Evolutionary conservation across 1,140 invertebrate genomes (phyloP).

Genomic region (Drosophila tani): DNA sequence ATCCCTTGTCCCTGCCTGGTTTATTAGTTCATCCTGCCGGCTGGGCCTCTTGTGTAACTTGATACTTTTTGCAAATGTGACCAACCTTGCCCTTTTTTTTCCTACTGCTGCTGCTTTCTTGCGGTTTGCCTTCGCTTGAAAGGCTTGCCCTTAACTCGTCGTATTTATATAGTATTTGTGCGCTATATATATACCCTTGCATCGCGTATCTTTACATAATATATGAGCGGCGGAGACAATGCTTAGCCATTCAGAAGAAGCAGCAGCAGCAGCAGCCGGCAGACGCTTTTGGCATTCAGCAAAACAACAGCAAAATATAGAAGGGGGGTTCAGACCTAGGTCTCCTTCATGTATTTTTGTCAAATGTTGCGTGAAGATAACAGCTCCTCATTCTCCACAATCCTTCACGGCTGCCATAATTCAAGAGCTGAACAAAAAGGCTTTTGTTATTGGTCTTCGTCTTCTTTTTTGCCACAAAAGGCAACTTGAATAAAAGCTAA

Average conservation of each 20-base stretch:
- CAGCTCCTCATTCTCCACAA: slow-evolving; percentile 11
- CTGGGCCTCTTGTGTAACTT: slow-evolving; percentile 50
- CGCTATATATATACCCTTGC: slow-evolving; percentile 21
- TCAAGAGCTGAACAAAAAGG: slow-evolving; percentile 16
- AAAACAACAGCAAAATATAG: slow-evolving; percentile 13
- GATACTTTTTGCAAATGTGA: slow-evolving; percentile 55
- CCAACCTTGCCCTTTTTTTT: slow-evolving; percentile 63
- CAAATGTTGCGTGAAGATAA: slow-evolving; percentile 76
- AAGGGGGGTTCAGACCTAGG: background rate
- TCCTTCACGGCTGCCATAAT: slow-evolving; percentile 6
- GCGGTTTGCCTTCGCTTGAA: slow-evolving; percentile 61
- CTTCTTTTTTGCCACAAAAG: background rate
- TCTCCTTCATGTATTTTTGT: slow-evolving; percentile 37
- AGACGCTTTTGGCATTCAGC: slow-evolving; percentile 16
- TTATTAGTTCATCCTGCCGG: slow-evolving; percentile 69
- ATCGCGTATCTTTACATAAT: slow-evolving; percentile 25
- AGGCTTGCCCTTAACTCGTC: slow-evolving; percentile 51
- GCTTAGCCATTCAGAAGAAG: slow-evolving; percentile 46
- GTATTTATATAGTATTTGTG: slow-evolving; percentile 24
- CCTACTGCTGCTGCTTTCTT: slow-evolving; percentile 25
- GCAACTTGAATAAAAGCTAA: slow-evolving; percentile 28
- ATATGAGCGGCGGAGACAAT: slow-evolving; percentile 20
- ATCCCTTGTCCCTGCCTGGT: slow-evolving; percentile 32
- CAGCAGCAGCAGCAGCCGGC: background rate
- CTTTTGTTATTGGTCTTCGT: slow-evolving; percentile 23